These are phyloP conservation scores for Baccha elongata DNA, from an alignment of 2,888 invertebrate species.

Conservation along the genomic window DNA sequence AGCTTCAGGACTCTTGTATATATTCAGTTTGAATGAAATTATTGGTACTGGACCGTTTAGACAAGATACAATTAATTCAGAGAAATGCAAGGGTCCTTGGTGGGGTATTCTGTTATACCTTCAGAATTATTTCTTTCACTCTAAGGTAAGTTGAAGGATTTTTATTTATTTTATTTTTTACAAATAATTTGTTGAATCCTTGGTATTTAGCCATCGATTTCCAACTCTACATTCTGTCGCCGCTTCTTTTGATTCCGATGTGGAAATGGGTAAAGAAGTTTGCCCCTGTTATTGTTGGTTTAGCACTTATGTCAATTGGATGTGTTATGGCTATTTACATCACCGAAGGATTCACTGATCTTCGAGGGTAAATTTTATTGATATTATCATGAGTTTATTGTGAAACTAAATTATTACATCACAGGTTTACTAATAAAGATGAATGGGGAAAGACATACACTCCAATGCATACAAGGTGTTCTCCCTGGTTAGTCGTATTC, in stretches of 20 bases:
- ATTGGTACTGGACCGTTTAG: constrained; percentile 82
- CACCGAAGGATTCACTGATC: constrained; percentile 17
- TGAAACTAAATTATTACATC: neutral
- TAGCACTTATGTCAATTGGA: constrained; percentile 59
- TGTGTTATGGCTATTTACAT: constrained; percentile 56
- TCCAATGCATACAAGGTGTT: constrained; percentile 76
- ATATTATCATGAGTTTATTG: neutral
- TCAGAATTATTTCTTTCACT: constrained; percentile 80
- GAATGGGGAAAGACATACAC: constrained; percentile 72
- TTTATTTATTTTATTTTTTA: neutral
- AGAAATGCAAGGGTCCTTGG: constrained; percentile 80
- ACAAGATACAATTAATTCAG: constrained; percentile 10
- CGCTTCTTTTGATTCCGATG: constrained; percentile 82
- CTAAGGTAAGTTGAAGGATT: neutral
- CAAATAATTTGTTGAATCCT: neutral
- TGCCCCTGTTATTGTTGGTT: constrained; percentile 64
- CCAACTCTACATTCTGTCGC: constrained; percentile 84
- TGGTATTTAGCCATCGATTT: constrained; percentile 85
- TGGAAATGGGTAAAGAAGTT: constrained; percentile 78
- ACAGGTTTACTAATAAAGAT: constrained; percentile 29
- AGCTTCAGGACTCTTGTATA: constrained; percentile 81
- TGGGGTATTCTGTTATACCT: constrained; percentile 82
- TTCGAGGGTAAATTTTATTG: constrained; percentile 37
- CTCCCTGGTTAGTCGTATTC: constrained; percentile 77
- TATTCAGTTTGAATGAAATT: constrained; percentile 81